Evolutionary conservation across 1,140 invertebrate genomes (phyloP).

Genomic region (Procambarus clarkii): DNA sequence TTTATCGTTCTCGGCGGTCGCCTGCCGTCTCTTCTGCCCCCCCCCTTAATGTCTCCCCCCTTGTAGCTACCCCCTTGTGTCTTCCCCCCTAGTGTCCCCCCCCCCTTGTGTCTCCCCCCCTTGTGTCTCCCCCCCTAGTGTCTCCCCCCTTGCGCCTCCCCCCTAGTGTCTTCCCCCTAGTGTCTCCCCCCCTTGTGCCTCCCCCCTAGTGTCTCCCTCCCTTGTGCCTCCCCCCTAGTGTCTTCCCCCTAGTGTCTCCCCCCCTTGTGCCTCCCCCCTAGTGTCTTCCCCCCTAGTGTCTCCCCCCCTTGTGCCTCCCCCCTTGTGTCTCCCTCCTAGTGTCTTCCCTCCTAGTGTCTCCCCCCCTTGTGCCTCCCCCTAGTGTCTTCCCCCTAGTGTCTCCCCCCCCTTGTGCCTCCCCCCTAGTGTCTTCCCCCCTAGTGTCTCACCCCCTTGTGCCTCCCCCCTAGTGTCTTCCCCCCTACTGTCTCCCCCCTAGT

Average conservation of each 20-base stretch:
- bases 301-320: conserved; percentile 10
- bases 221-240: neutral
- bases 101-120: too few relatives aligned
- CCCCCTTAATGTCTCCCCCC: too few relatives aligned
- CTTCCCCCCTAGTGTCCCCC: too few relatives aligned
- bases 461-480: neutral
- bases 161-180: neutral
- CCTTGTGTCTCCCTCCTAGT: neutral
- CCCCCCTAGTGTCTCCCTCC: neutral
- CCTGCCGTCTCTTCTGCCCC: too few relatives aligned
- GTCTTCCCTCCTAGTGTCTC: neutral
- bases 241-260: neutral
- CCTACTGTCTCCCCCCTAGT: neutral
- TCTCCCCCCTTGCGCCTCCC: too few relatives aligned
- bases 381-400: too few relatives aligned
- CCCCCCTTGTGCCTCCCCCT: too few relatives aligned
- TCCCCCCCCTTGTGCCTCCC: too few relatives aligned
- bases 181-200: neutral
- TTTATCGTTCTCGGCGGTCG: too few relatives aligned
- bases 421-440: neutral
- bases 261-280: too few relatives aligned
- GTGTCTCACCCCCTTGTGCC: neutral
- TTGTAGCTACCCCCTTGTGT: too few relatives aligned
- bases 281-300: neutral
- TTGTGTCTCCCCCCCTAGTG: too few relatives aligned